A percentile compares a stretch with the other conserved stretches of the same genome.
phyloP scores from a whole-genome alignment of 1,140 invertebrate genomes.

The Drosophila kanapiae region DNA sequence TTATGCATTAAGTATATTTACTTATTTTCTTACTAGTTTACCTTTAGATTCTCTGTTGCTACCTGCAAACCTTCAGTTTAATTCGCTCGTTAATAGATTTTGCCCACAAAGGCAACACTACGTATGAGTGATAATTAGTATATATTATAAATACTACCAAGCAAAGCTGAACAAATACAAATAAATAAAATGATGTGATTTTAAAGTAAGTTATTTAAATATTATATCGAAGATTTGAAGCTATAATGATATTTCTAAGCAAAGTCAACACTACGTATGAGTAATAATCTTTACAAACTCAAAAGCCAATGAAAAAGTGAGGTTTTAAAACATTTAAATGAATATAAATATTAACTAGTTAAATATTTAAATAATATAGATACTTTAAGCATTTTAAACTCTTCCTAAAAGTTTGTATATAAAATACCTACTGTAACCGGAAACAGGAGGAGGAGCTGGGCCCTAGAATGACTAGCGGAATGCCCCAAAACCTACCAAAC shows the following conservation, averaged over 20 bases:
- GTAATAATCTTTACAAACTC: background rate
- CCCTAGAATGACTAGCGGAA: constrained; percentile 47
- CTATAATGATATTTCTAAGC: background rate
- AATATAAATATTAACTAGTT: background rate
- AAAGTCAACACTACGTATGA: background rate
- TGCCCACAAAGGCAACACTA: background rate
- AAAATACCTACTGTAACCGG: background rate
- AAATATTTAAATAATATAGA: background rate
- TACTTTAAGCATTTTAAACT: no score
- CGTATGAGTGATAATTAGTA: constrained; percentile 11
- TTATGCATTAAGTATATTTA: no score
- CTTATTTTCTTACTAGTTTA: no score
- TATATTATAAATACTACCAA: background rate
- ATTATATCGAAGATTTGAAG: background rate
- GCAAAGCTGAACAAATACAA: background rate
- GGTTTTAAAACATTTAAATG: background rate
- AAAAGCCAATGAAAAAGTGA: background rate
- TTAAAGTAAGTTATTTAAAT: background rate
- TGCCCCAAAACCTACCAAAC: constrained; percentile 42
- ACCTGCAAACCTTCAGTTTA: background rate
- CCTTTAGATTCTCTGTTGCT: background rate
- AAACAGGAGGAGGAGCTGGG: background rate
- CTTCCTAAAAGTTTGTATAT: background rate
- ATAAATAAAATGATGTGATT: background rate
- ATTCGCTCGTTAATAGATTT: background rate